Conservation (phyloP, 2,797 vertebrate genomes). For the Manis crassicaudata region DNA sequence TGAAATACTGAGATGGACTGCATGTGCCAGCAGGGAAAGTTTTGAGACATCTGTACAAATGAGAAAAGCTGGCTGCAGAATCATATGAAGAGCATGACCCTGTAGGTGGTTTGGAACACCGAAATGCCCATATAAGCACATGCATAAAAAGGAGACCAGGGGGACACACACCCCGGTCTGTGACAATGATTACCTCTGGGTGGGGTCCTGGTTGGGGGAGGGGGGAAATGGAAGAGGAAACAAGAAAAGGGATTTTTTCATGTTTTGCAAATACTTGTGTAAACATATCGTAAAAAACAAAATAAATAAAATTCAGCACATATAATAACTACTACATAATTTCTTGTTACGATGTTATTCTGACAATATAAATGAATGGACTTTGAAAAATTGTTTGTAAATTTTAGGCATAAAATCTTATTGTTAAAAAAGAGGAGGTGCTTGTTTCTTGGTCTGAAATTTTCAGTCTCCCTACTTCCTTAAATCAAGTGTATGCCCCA, state of each 20-base stretch:
- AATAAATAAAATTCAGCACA: slow-evolving; percentile 11
- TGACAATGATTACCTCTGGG: neutral
- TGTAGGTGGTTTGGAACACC: neutral
- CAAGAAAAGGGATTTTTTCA: neutral
- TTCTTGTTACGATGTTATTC: neutral
- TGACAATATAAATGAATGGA: neutral
- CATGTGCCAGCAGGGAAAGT: neutral
- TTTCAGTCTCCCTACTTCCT: neutral
- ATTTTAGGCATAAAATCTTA: neutral
- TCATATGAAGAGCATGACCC: neutral
- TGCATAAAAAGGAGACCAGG: neutral
- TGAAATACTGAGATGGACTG: neutral
- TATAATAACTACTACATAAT: neutral
- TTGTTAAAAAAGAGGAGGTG: neutral
- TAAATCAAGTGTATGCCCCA: neutral
- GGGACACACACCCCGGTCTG: neutral
- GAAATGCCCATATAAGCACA: neutral
- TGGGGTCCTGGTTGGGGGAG: neutral
- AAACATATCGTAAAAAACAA: slow-evolving; percentile 44
- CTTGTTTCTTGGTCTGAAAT: neutral
- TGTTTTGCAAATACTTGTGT: neutral
- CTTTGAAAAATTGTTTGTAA: neutral
- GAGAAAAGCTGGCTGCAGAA: neutral
- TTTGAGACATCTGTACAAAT: neutral
- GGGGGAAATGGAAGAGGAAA: neutral